phyloP scores from a whole-genome alignment of 1,140 invertebrate species.

The Zaprionus taronus region DNA sequence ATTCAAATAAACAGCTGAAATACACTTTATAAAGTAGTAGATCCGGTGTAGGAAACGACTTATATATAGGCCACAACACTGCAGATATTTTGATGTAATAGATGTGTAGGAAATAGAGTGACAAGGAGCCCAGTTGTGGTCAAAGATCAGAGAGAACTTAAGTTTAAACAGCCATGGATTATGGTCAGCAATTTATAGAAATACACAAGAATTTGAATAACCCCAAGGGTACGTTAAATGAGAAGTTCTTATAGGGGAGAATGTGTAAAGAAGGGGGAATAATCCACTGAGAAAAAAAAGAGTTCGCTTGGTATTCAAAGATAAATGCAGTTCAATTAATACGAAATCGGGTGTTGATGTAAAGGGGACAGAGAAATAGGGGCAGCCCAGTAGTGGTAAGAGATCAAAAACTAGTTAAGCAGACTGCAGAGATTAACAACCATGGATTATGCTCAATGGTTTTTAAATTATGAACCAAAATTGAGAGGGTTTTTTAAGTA shows the following conservation, averaged over 20 bases:
- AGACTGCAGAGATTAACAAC: neutral
- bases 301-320: too few relatives aligned
- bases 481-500: neutral
- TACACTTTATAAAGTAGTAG: constrained; percentile 8
- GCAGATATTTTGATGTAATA: neutral
- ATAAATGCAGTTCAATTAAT: too few relatives aligned
- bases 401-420: neutral
- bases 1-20: constrained; percentile 55
- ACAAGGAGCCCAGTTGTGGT: neutral
- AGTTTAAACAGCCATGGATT: neutral
- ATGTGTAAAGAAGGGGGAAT: neutral
- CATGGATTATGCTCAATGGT: neutral
- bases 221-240: neutral
- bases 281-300: too few relatives aligned
- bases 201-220: neutral
- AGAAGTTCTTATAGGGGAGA: neutral
- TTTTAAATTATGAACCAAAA: neutral
- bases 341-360: neutral
- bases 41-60: constrained; percentile 10
- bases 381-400: neutral
- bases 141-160: neutral
- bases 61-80: constrained; percentile 8
- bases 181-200: neutral
- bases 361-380: neutral
- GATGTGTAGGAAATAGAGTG: neutral